phyloP scores from a whole-genome alignment of 2,113 vertebrate genomes.

The Gavialis gangeticus region DNA sequence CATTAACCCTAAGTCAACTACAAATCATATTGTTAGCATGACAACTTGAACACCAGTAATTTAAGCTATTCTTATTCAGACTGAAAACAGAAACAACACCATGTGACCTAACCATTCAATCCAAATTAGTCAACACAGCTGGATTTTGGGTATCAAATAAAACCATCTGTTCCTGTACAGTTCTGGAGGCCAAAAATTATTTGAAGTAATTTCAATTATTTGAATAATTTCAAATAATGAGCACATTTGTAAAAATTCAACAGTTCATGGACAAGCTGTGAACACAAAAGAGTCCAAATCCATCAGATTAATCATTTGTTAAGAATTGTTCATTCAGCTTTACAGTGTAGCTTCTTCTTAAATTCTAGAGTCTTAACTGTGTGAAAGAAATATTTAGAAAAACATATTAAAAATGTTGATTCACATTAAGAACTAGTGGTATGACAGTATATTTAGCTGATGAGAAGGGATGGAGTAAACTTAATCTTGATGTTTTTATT shows the following conservation, averaged over 20 bases:
- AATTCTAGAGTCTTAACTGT: neutral
- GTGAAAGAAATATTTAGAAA: neutral
- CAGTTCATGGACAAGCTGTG: neutral
- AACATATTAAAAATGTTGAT: neutral
- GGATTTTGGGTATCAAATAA: neutral
- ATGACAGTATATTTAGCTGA: neutral
- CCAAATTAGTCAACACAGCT: rapidly evolving
- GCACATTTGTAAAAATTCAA: neutral
- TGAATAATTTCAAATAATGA: neutral
- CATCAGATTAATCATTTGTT: neutral
- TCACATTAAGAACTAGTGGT: neutral
- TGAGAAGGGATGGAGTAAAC: neutral
- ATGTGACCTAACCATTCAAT: neutral
- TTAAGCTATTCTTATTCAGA: neutral
- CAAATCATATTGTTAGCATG: neutral
- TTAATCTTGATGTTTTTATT: neutral
- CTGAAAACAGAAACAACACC: rapidly evolving
- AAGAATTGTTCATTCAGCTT: neutral
- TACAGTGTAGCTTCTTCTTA: rapidly evolving
- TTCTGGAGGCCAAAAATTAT: neutral
- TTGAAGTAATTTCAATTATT: neutral
- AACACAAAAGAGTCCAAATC: neutral
- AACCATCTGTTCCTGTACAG: neutral
- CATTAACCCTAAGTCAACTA: neutral
- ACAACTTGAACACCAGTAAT: neutral